These are phyloP conservation scores for Cenopis cana DNA, from an alignment of 2,888 invertebrate species.

Conservation along the genomic window DNA sequence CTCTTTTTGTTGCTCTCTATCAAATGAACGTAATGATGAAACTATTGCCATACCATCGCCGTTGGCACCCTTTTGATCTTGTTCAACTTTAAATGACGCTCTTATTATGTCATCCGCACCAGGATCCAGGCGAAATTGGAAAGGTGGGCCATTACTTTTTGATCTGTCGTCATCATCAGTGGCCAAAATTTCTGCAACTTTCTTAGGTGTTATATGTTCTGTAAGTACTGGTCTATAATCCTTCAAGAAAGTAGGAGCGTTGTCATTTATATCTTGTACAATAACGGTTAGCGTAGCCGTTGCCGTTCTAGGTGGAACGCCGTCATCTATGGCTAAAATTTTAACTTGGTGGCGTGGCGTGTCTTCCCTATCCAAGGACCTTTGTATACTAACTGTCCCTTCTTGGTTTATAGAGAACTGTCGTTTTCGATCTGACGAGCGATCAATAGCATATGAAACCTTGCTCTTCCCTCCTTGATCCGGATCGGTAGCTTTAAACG, in stretches of 20 bases:
- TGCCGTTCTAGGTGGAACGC: constrained; percentile 96
- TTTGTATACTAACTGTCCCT: constrained; percentile 97
- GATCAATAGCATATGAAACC: constrained; percentile 96
- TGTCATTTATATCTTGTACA: constrained; percentile 97
- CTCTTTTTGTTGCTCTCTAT: constrained; percentile 98
- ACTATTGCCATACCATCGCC: constrained; percentile 99
- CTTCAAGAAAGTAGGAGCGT: constrained; percentile 96
- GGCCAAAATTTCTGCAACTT: constrained; percentile 96
- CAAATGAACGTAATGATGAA: constrained; percentile 96
- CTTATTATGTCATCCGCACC: constrained; percentile 97
- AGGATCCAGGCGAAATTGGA: constrained; percentile 96
- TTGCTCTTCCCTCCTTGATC: constrained; percentile 97
- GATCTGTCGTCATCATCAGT: constrained; percentile 97
- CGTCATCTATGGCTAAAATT: constrained; percentile 97
- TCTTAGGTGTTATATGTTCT: constrained; percentile 96
- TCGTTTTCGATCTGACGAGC: constrained; percentile 95
- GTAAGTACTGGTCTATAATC: constrained; percentile 96
- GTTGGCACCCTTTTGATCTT: constrained; percentile 98
- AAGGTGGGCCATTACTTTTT: constrained; percentile 98
- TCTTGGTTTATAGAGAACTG: constrained; percentile 98
- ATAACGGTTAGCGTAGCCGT: constrained; percentile 97
- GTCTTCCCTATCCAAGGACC: constrained; percentile 96
- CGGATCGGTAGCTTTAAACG: constrained; percentile 97
- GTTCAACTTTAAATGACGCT: constrained; percentile 97
- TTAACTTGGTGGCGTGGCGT: constrained; percentile 98